phyloP scores from a whole-genome alignment of 2,797 vertebrate genomes.

The Myotis daubentonii region DNA sequence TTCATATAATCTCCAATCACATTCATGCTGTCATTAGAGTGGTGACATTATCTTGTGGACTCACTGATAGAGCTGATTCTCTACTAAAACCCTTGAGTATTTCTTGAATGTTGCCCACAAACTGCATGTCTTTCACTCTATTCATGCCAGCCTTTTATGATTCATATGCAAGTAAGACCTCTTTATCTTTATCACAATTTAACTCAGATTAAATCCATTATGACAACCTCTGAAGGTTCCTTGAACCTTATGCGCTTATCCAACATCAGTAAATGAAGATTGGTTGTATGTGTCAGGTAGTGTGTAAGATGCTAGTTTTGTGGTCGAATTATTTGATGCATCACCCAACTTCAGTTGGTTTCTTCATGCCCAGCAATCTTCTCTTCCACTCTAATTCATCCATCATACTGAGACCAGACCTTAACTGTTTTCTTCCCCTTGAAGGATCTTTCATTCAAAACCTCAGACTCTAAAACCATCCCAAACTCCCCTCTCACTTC shows the following conservation, averaged over 20 bases:
- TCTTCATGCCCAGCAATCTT: not conserved
- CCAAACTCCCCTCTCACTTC: not conserved
- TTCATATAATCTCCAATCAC: not conserved
- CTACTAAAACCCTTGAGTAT: not conserved
- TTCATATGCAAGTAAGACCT: not conserved
- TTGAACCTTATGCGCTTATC: not conserved
- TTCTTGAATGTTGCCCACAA: not conserved
- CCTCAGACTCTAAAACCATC: not conserved
- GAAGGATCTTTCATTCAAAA: not conserved
- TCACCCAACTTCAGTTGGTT: not conserved
- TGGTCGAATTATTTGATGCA: not conserved
- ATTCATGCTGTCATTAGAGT: not conserved
- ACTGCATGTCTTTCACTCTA: not conserved
- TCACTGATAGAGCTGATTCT: not conserved
- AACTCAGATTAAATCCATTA: not conserved
- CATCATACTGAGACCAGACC: not conserved
- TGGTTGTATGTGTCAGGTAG: not conserved
- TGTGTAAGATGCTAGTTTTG: not conserved
- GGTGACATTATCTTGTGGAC: not conserved
- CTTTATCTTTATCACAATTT: not conserved
- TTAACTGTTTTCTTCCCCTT: not conserved
- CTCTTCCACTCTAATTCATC: not conserved
- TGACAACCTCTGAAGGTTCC: not conserved
- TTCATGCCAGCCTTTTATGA: not conserved
- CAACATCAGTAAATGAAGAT: not conserved